Evolutionary conservation across 1,140 invertebrate genomes (phyloP).

Genomic region (Lordiphosa mommai): DNA sequence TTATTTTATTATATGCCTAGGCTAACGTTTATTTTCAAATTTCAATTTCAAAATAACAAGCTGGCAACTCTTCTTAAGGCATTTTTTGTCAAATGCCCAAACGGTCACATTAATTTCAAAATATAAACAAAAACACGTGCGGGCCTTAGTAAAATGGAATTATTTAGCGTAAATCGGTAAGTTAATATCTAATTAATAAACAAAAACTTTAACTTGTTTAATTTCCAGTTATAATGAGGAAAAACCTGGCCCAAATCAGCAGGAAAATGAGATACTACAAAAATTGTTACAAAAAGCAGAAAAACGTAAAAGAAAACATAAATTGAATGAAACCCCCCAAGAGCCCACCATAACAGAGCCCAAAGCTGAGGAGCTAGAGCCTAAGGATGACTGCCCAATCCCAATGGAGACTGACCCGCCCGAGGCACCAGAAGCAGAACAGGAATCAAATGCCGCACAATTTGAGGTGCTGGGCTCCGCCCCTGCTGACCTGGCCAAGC

Average conservation of each 20-base stretch:
- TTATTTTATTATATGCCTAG: too few relatives aligned
- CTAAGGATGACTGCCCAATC: background rate
- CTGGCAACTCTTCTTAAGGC: background rate
- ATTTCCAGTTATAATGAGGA: conserved; percentile 2
- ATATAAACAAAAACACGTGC: conserved; percentile 69
- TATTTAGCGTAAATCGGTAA: conserved; percentile 76
- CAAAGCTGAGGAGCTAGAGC: background rate
- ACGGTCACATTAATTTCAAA: conserved; percentile 35
- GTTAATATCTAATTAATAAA: background rate
- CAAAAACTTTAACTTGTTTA: background rate
- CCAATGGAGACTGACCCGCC: background rate
- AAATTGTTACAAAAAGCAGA: conserved; percentile 81
- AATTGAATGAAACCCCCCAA: conserved; percentile 20
- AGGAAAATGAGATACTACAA: conserved; percentile 82
- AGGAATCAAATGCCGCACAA: conserved; percentile 27
- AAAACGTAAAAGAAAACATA: conserved; percentile 66
- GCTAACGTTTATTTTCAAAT: too few relatives aligned
- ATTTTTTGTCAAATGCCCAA: accelerated
- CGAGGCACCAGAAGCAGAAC: background rate
- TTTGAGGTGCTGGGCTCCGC: conserved; percentile 81
- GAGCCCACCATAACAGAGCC: conserved; percentile 12
- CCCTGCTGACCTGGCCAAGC: conserved; percentile 80
- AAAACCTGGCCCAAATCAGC: conserved; percentile 15
- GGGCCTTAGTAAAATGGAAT: conserved; percentile 56
- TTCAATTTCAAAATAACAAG: too few relatives aligned